Percentiles rank a stretch among this genome's conserved stretches.
These are phyloP conservation scores for Sterrhoptilus dennistouni DNA, from an alignment of 2,113 vertebrate species.

Conservation along the genomic window DNA sequence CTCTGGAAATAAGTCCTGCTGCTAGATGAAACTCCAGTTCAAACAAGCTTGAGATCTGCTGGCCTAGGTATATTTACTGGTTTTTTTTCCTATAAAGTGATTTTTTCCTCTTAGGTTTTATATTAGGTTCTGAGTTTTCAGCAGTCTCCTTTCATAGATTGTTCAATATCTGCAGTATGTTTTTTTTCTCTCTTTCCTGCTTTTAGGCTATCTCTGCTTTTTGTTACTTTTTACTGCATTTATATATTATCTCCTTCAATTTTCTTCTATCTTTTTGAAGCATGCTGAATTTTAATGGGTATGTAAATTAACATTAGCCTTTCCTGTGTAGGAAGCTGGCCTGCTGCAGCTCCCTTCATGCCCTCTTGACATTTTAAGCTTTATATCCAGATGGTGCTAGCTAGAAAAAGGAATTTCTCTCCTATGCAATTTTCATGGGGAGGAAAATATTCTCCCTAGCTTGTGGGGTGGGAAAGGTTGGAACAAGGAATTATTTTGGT, in stretches of 20 bases:
- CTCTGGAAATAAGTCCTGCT: neutral
- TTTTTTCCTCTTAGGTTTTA: neutral
- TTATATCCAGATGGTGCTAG: slow-evolving; percentile 25
- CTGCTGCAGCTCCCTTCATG: neutral
- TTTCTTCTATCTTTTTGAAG: slow-evolving; percentile 42
- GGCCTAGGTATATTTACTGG: neutral
- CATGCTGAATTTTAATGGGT: slow-evolving; percentile 41
- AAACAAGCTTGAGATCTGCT: neutral
- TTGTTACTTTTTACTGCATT: slow-evolving; percentile 5
- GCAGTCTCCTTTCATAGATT: neutral
- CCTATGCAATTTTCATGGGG: neutral
- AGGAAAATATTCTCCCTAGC: neutral
- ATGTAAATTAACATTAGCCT: slow-evolving; percentile 30
- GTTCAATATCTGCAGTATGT: neutral
- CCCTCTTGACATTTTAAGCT: slow-evolving; percentile 32
- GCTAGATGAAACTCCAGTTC: neutral
- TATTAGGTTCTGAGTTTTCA: neutral
- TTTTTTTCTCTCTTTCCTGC: neutral
- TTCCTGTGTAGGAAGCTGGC: neutral
- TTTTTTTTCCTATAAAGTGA: neutral
- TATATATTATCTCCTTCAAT: neutral
- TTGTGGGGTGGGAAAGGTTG: neutral
- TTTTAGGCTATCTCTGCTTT: neutral
- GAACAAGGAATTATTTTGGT: neutral
- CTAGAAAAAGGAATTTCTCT: slow-evolving; percentile 9